Base-by-base conservation (phyloP, 2,113 vertebrate genomes). In the Bufo bufo region DNA sequence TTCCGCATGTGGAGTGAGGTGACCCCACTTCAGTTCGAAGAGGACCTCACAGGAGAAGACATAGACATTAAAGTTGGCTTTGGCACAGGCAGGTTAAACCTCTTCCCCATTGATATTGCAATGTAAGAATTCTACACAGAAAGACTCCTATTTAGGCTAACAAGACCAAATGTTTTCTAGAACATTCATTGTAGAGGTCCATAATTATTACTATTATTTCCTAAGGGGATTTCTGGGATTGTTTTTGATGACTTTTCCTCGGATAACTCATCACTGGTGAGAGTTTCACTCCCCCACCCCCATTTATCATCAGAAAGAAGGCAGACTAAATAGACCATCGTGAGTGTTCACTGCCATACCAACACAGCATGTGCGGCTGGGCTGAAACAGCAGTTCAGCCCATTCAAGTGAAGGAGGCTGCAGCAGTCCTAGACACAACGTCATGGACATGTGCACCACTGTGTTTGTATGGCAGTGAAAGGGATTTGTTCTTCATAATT, bases 1-100 rank as follows among this genome's bases (percentile, higher is more conserved):
- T 91, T 91, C 63, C 90, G 90, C 8, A 90, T 91, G 86, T 91
- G 90, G 90, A 91, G 90, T 81, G 90, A 91, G 56, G 90, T 91
- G 13, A 90, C 83, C 12, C 90, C 90, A 0, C 86, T 91, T 43
- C 83, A 89, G 56, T 91, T 91, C 47, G 89, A 74, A 65, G 90
- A 91, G 66, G 90, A 91, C 79, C 78, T 89, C 4, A 83, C 50
- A 8, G 89, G 89, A 75, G 50, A 80, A 84, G 90, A 91, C 45
- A 89, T 91, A 74, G 89, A 91, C 74, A 91, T 91, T 82, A 85
- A 88, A 66, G 75, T 91, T 63, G 90, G 90, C 72, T 91, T 91
- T 47, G 90, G 90, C 85, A 91, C 89, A 90, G 90, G 90, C 80
- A 89, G 20, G 85, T 90, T 56, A 85, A 84, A 79, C 12, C n/a